Evolutionary conservation across 2,113 vertebrate genomes (phyloP).

Genomic region (Varanus komodoensis): DNA sequence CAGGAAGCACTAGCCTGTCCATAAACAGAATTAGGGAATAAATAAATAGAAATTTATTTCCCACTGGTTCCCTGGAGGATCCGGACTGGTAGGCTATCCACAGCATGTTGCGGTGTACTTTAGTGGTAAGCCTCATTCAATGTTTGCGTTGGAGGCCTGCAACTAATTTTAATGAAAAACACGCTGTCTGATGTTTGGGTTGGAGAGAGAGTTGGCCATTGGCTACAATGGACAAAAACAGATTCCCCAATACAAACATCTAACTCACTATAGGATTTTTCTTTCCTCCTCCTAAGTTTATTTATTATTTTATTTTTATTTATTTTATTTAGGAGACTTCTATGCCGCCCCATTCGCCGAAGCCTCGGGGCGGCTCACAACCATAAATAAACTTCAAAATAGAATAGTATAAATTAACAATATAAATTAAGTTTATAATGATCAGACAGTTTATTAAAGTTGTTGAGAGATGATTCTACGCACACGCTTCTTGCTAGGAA

Average conservation of each 20-base stretch:
- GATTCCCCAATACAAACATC: conserved; percentile 42
- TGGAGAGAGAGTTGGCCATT: conserved; percentile 24
- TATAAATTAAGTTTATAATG: too few relatives aligned
- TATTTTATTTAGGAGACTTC: too few relatives aligned
- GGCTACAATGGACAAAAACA: conserved; percentile 52
- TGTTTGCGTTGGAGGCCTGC: conserved; percentile 37
- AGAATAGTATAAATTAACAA: too few relatives aligned
- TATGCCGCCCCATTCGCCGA: too few relatives aligned
- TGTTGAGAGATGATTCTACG: neutral
- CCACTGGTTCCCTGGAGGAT: neutral
- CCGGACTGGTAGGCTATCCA: neutral
- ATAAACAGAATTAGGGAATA: conserved; percentile 6
- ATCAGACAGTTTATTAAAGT: neutral
- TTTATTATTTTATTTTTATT: too few relatives aligned
- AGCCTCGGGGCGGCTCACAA: too few relatives aligned
- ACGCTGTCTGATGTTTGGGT: conserved; percentile 33
- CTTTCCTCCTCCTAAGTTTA: neutral
- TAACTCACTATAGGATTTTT: neutral
- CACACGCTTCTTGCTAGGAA: neutral
- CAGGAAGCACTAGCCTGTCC: neutral
- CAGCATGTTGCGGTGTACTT: conserved; percentile 22
- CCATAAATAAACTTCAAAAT: too few relatives aligned
- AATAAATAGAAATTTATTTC: neutral
- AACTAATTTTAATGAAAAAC: conserved; percentile 48
- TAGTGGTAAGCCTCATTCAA: conserved; percentile 38